A percentile compares a stretch with the other conserved stretches of the same genome.
These are phyloP conservation scores for Rhorus exstirpatorius DNA, from an alignment of 2,888 invertebrate genomes.

Conservation along the genomic window DNA sequence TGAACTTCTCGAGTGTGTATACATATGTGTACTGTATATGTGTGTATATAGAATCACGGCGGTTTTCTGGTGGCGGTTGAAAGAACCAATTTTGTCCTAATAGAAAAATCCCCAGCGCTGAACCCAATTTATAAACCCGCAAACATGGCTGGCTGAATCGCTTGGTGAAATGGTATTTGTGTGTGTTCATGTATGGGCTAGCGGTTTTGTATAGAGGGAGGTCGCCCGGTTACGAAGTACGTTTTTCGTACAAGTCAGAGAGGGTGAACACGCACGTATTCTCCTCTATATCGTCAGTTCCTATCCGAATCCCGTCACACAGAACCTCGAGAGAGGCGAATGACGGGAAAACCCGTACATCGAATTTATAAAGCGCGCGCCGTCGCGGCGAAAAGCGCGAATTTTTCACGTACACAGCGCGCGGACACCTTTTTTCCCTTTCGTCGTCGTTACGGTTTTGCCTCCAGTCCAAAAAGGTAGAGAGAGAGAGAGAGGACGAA, in stretches of 20 bases:
- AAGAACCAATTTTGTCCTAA: conserved; percentile 86
- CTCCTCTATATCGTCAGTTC: conserved; percentile 56
- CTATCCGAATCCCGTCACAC: conserved; percentile 77
- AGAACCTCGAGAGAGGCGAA: conserved; percentile 63
- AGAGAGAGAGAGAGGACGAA: neutral
- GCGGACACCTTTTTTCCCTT: conserved; percentile 45
- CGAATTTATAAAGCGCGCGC: conserved; percentile 77
- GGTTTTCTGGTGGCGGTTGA: conserved; percentile 85
- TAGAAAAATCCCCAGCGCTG: conserved; percentile 86
- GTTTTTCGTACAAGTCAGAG: conserved; percentile 38
- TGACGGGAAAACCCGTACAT: conserved; percentile 73
- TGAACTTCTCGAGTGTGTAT: conserved; percentile 19
- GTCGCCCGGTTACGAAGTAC: conserved; percentile 63
- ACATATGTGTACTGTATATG: conserved; percentile 15
- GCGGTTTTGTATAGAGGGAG: conserved; percentile 53
- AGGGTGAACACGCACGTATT: conserved; percentile 53
- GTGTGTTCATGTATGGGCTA: neutral
- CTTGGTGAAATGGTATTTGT: conserved; percentile 67
- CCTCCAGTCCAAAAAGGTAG: conserved; percentile 15
- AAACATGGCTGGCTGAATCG: conserved; percentile 84
- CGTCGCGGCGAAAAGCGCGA: conserved; percentile 71
- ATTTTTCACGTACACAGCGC: conserved; percentile 59
- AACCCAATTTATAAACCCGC: conserved; percentile 86
- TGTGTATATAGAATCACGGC: conserved; percentile 53
- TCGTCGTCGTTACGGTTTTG: conserved; percentile 35